Evolutionary conservation across 1,140 invertebrate species (phyloP), one percentile per base, ranked within the genome.

Genomic region (Microplitis demolitor): DNA sequence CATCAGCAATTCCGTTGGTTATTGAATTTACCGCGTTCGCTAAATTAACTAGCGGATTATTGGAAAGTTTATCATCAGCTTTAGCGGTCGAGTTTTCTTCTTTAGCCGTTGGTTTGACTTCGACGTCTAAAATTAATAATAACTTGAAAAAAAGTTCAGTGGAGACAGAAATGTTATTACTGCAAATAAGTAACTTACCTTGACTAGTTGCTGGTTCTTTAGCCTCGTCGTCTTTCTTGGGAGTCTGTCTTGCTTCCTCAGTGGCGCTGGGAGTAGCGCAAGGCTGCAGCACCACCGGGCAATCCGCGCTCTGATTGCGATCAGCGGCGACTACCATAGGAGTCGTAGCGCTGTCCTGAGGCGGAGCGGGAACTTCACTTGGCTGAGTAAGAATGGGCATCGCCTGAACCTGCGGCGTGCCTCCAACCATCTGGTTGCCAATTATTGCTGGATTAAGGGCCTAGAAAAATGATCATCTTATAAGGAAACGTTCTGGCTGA

Each of bases 11-110:
- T 67, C 84, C 85, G 45, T 88, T 87, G 3, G 83, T 82, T 56
- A 87, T 86, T 9, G 85, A 87, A 73, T 88, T 87, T 3, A 87
- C 83, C 4, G 86, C 79, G 63, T 87, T 86, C 0, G 84, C 82
- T 9, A 88, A 63, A 74, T 85, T 86, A 16, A 83, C 80, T 14
- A 87, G 70, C 14, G 86, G 86, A 78, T 84, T 87, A 11, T 78
- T 82, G n/a, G 75, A 82, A 4, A 71, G 37, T 75, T 86, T 87
- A 1, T 87, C 85, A 0, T 87, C 84, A 3, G 34, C 2, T 71
- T 87, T 83, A 4, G 8, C 2, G 5, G 51, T 3, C 1, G 67
- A 56, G 3, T 68, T 61, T 1, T 85, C 84, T 0, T 78, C 76
- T 62, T 84, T 85, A 9, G 16, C 3, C 4, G 14, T 11, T 6